A percentile compares a stretch with the other conserved stretches of the same genome.
phyloP scores from a whole-genome alignment of 2,888 invertebrate species.

The Oscheius sp. region DNA sequence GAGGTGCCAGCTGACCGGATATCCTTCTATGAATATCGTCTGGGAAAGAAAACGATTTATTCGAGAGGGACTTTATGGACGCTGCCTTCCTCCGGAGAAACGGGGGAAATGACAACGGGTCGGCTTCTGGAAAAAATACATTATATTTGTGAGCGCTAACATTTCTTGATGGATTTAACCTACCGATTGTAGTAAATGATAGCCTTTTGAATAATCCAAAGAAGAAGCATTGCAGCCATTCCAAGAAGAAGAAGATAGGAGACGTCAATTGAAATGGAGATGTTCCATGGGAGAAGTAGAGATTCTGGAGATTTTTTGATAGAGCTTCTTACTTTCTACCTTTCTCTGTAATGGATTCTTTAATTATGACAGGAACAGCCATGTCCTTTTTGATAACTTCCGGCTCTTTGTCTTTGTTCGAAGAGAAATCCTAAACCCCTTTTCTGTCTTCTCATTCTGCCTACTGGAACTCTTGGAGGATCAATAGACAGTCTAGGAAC shows the following conservation, averaged over 20 bases:
- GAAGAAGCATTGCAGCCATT: slow-evolving; percentile 1
- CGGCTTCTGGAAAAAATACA: slow-evolving; percentile 2
- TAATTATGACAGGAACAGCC: neutral
- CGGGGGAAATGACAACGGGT: neutral
- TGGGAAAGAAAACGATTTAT: neutral
- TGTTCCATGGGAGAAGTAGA: neutral
- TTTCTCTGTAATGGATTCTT: neutral
- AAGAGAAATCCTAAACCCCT: neutral
- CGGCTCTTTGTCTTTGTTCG: slow-evolving; percentile 7
- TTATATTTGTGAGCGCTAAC: neutral
- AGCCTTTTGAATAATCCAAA: neutral
- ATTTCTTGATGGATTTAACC: neutral
- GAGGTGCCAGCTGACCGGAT: too few species aligned
- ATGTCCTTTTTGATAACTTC: neutral
- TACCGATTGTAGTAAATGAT: slow-evolving; percentile 14
- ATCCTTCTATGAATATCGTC: neutral
- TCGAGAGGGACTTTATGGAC: slow-evolving; percentile 18
- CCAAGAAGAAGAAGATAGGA: slow-evolving; percentile 7
- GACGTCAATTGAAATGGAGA: slow-evolving; percentile 8
- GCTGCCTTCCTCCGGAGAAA: neutral
- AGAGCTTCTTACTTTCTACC: neutral
- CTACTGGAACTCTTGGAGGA: neutral
- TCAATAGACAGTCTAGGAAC: slow-evolving; percentile 1
- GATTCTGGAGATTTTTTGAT: neutral
- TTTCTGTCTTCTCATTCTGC: neutral